Evolutionary conservation across 2,113 vertebrate genomes (phyloP), one percentile per base, ranked within the genome.

Genomic region (Tenrec ecaudatus): DNA sequence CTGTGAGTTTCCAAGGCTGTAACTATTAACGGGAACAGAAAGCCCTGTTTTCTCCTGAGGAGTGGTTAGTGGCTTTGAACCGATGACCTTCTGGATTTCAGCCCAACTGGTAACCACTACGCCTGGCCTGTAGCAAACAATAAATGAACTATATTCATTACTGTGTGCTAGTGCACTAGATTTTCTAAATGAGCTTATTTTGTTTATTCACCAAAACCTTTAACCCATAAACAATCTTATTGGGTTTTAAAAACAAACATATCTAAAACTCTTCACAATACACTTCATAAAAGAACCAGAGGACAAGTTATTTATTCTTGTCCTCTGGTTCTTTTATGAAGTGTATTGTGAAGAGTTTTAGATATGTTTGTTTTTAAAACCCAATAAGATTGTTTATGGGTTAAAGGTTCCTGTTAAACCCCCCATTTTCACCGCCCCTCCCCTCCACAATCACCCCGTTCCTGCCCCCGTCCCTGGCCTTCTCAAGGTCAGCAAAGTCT

Each of bases 301-400:
- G 29, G 29, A 85, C 3, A 90, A 86, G 66, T 31, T 4, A 19
- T 62, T 62, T 62, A 19, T 62, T 62, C 66, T 86, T 90, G 3
- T 85, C 29, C 29, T 53, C 17, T 71, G 20, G 25, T 60, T 78
- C 25, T 47, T 64, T 89, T 40, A 15, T 78, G 71, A 89, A 86
- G 10, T 82, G 9, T 75, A 22, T 62, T 8, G 1, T 76, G 62
- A 89, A 43, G 62, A 62, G 88, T 95, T 64, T 53, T 80, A 36
- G 33, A 36, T 91, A 68, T 27, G 29, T 75, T 89, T 89, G 33
- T 36, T 87, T 82, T 64, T 89, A 91, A 88, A 95, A 3, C 38
- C 38, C 82, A 38, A 47, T 38, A 71, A 85, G 86, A 62, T 36
- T 75, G 29, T 91, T 75, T n/a, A 62, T 76, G 71, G 22, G 57